phyloP scores from a whole-genome alignment of 2,888 invertebrate genomes.

The Harpalus rubripes region DNA sequence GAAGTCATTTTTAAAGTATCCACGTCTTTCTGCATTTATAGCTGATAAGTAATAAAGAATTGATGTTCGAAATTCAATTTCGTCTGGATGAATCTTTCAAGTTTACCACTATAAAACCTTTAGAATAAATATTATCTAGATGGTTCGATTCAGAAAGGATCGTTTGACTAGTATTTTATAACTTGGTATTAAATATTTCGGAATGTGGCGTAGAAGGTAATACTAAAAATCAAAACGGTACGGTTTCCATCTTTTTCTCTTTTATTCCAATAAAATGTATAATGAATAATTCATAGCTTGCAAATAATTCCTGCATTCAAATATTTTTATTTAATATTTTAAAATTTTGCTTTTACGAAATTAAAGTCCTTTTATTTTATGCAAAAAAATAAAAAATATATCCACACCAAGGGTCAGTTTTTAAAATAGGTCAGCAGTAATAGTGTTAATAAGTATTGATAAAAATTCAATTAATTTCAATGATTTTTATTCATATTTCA shows the following conservation, averaged over 20 bases:
- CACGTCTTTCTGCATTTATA: slow-evolving; percentile 51
- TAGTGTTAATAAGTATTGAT: too few species aligned
- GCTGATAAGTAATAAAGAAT: slow-evolving; percentile 56
- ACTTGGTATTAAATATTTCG: slow-evolving; percentile 29
- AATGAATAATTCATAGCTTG: too few species aligned
- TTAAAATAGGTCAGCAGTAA: too few species aligned
- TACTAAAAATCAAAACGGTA: slow-evolving; percentile 1
- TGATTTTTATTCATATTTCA: too few species aligned
- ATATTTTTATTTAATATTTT: too few species aligned
- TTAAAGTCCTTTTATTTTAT: too few species aligned
- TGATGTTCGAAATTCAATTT: slow-evolving; percentile 58
- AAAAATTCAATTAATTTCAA: too few species aligned
- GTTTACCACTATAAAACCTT: slow-evolving; percentile 39
- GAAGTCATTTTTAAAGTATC: slow-evolving; percentile 39
- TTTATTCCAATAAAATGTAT: not conserved
- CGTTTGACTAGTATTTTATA: slow-evolving; percentile 39
- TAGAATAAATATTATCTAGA: slow-evolving; percentile 46
- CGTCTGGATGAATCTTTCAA: slow-evolving; percentile 40
- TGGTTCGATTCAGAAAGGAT: slow-evolving; percentile 17
- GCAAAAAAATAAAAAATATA: too few species aligned
- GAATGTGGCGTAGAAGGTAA: slow-evolving; percentile 14
- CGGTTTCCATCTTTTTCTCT: not conserved
- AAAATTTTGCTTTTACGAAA: too few species aligned
- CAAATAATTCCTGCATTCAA: too few species aligned
- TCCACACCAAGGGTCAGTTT: too few species aligned